Base-by-base conservation (phyloP, 2,113 vertebrate species). In the Suncus etruscus region DNA sequence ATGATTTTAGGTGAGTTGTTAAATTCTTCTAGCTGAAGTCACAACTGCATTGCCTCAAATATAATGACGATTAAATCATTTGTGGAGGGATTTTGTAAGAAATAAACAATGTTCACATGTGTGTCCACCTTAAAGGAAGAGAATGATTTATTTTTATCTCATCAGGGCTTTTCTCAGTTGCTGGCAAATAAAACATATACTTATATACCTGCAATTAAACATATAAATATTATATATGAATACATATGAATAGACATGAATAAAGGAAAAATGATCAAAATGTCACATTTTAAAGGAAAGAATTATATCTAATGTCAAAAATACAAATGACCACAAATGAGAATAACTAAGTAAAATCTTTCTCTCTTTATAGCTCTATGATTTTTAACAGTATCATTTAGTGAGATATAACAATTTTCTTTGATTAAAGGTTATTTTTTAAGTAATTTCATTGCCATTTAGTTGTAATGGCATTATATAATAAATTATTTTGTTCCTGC, bases 21-120 rank as follows among this genome's bases (percentile, higher is more conserved):
- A 87, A 91, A 77, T 94, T 82, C 51, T 27, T 87, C 22, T 83
- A 27, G 69, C 47, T 89, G 15, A 86, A 80, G 15, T 61, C 86
- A 74, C 79, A 69, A n/a, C 65, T 45, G 25, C 1, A 78, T 24
- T 91, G 9, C 11, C 31, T 39, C 85, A 31, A 12, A 74, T 84
- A 4, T 25, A 50, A 22, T 87, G 8, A 73, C 32, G 74, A 78
- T 11, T 72, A 0, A 82, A 75, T 70, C 48, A 87, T 45, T 92
- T 89, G 75, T 51, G 77, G 79, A 63, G 77, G 61, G 72, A 91
- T 16, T 65, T 7, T 61, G 1, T 77, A 91, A 90, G 39, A 76
- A 25, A 79, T 29, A 54, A 89, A 88, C 86, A 31, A 10, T 54
- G 32, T 51, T 91, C 29, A 77, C 76, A 54, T 25, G 0, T 70